A percentile compares a stretch with the other conserved stretches of the same genome.
phyloP scores from a whole-genome alignment of 1,140 invertebrate genomes.

The Neodiprion virginianus region DNA sequence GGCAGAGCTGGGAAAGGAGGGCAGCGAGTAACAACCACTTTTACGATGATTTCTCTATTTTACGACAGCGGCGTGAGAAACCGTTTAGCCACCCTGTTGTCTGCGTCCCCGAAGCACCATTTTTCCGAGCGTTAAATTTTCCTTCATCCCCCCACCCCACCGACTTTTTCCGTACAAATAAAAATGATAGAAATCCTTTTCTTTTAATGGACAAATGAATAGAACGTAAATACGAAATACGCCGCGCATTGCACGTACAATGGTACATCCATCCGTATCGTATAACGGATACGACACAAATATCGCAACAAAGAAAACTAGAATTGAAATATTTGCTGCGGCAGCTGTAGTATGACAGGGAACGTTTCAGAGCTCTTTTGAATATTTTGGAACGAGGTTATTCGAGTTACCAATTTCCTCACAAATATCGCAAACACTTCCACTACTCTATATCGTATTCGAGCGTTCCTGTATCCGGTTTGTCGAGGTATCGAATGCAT shows the following conservation, averaged over 20 bases:
- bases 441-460: slow-evolving; percentile 27
- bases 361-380: slow-evolving; percentile 38
- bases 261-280: not conserved
- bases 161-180: too few species aligned
- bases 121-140: not conserved
- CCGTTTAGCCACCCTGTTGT: slow-evolving; percentile 1
- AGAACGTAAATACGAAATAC: not conserved
- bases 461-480: not conserved
- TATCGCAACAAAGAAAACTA: not conserved
- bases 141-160: not conserved
- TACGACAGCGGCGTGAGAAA: slow-evolving; percentile 54
- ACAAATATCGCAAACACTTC: slow-evolving; percentile 58
- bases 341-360: slow-evolving; percentile 31
- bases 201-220: not conserved
- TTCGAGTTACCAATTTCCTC: slow-evolving; percentile 62
- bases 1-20: not conserved
- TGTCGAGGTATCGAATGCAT: not conserved
- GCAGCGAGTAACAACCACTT: slow-evolving; percentile 28
- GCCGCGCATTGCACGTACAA: not conserved
- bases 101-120: slow-evolving; percentile 19
- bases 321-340: slow-evolving; percentile 18
- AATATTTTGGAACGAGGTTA: slow-evolving; percentile 56
- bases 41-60: slow-evolving; percentile 61
- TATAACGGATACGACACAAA: not conserved
- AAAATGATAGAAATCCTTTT: too few species aligned